Conservation (phyloP, 2,113 vertebrate genomes). For the Phoxinus phoxinus region DNA sequence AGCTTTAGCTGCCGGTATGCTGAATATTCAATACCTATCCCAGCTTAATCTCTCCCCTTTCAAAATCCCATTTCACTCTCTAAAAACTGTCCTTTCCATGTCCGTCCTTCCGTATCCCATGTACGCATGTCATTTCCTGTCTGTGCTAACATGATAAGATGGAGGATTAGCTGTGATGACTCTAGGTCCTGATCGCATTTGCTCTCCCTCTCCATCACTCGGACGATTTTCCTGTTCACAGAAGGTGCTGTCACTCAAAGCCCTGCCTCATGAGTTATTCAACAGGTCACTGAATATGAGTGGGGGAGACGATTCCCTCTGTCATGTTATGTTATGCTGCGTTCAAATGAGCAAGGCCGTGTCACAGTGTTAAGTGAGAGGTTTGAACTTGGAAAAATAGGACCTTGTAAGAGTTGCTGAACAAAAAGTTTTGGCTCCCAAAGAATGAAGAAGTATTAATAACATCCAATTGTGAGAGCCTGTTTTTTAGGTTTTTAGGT, state of each 20-base stretch:
- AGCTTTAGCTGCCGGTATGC: not conserved
- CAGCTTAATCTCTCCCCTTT: not conserved
- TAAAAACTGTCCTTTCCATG: constrained; percentile 23
- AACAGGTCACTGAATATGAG: constrained; percentile 20
- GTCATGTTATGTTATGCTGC: constrained; percentile 37
- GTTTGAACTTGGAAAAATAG: not conserved
- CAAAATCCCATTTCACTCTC: constrained; percentile 32
- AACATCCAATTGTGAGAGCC: not conserved
- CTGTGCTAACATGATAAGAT: constrained; percentile 34
- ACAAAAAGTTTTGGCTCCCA: not conserved
- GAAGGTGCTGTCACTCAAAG: constrained; percentile 48
- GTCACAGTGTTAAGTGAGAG: not conserved
- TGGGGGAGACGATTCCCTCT: not conserved
- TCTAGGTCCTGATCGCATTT: constrained; percentile 36
- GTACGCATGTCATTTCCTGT: constrained; percentile 45
- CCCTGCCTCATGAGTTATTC: constrained; percentile 38
- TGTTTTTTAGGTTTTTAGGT: not conserved
- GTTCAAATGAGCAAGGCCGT: not conserved
- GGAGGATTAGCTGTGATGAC: constrained; percentile 53
- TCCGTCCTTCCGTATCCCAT: constrained; percentile 34
- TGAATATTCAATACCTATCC: constrained; percentile 28
- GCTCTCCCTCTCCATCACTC: constrained; percentile 35
- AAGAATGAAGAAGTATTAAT: not conserved
- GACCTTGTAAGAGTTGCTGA: not conserved
- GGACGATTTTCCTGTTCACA: constrained; percentile 20